Percentiles rank a stretch among this genome's conserved stretches.
Evolutionary conservation across 1,140 invertebrate genomes (phyloP).

Genomic region (Drosophila obscura): DNA sequence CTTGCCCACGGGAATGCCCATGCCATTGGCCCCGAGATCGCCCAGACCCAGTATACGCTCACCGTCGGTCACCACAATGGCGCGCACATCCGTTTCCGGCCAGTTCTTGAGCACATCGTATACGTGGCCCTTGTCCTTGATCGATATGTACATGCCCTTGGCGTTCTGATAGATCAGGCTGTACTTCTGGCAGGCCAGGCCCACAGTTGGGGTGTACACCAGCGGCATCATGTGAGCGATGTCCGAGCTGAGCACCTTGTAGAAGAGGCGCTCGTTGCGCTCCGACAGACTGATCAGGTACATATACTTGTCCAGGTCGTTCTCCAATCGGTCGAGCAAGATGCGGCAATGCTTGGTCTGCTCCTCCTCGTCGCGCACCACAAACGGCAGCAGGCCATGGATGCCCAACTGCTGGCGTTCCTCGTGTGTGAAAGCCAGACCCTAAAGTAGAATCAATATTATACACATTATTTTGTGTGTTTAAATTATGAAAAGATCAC

Average conservation of each 20-base stretch:
- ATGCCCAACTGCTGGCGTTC: slow-evolving; percentile 94
- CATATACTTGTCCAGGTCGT: slow-evolving; percentile 94
- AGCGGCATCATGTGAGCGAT: slow-evolving; percentile 94
- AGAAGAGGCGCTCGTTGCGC: slow-evolving; percentile 97
- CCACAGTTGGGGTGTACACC: slow-evolving; percentile 84
- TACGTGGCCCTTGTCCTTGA: slow-evolving; percentile 97
- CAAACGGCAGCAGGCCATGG: slow-evolving; percentile 92
- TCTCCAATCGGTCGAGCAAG: slow-evolving; percentile 90
- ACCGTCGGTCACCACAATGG: slow-evolving; percentile 97
- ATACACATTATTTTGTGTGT: background rate
- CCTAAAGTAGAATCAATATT: slow-evolving; percentile 26
- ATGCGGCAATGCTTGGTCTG: slow-evolving; percentile 91
- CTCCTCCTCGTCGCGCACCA: slow-evolving; percentile 93
- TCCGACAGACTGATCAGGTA: slow-evolving; percentile 92
- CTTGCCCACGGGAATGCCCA: slow-evolving; percentile 99
- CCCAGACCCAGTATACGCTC: slow-evolving; percentile 97
- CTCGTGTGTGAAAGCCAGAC: slow-evolving; percentile 84
- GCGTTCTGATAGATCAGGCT: slow-evolving; percentile 85
- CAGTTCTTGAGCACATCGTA: slow-evolving; percentile 89
- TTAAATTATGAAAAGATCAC: slow-evolving; percentile 14
- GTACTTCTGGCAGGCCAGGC: slow-evolving; percentile 89
- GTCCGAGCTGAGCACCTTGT: slow-evolving; percentile 94
- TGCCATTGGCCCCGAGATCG: slow-evolving; percentile 96
- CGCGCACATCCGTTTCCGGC: slow-evolving; percentile 90
- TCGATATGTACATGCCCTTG: slow-evolving; percentile 97